Evolutionary conservation across 2,888 invertebrate species (phyloP), one percentile per base, ranked within the genome.

Genomic region (Chrysolina oricalcia): DNA sequence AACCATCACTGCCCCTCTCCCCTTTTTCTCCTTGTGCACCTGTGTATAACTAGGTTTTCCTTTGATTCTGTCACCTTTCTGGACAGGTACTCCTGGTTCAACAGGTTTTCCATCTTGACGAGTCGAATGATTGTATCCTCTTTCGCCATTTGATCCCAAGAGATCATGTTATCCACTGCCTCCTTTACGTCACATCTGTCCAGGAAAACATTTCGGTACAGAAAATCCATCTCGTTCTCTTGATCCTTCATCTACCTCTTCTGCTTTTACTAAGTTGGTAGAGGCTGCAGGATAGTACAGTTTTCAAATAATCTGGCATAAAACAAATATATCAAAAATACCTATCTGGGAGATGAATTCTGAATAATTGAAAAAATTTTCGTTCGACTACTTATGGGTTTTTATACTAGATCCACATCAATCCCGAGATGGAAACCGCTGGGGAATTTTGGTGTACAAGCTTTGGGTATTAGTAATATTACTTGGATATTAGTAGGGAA

Each of bases 91-190:
- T 41, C 97, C 96, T 48, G 94, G 91, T 72, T 86, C 87, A 23
- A 96, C 98, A 63, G 94, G 92, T 50, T 85, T 88, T 23, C 96
- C 97, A 84, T 95, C 92, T 64, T 89, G 86, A 50, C 96, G 96
- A 35, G 92, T 91, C 66, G 90, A 90, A 41, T 95, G 95, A 80
- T 88, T 90, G 81, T 91, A 90, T 73, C 96, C 96, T 88, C 85
- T 81, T 48, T 91, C 91, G 73, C 97, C 97, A 82, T 93, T 92
- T 13, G 89, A 86, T 10, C 96, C 97, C 11, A 91, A 90, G 13
- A 91, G 90, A 53, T 97, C 97, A 76, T 92, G 90, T 13, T 89
- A 86, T 3, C 97, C 97, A 35, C 89, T 84, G 46, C 90, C 90
- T 70, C 97, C 97, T 83, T 90, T 91, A 66, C 92, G 91, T 67